Evolutionary conservation across 2,113 vertebrate genomes (phyloP), one percentile per base, ranked within the genome.

Genomic region (Toxotes chatareus): DNA sequence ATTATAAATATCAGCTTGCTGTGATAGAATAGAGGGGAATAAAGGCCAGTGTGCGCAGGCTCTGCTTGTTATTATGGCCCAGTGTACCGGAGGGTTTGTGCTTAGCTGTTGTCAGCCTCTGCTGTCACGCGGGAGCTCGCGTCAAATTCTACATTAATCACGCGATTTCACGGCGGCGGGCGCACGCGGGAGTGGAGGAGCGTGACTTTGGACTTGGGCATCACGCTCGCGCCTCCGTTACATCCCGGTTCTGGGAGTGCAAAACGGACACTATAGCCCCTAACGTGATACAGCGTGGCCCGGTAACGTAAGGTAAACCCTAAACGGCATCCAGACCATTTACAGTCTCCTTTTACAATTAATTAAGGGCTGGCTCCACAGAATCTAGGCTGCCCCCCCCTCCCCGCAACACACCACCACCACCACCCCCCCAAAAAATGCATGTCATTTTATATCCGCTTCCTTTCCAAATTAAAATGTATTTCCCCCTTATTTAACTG

Each of bases 61-160:
- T 79, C 66, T 2, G 56, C 14, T 59, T 47, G 64, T 73, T 57
- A 57, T 86, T 80, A 36, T 47, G 86, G 68, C 63, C 82, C 80
- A 7, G 56, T 27, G 59, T 42, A 82, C 77, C 75, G 56, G 67
- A 80, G 67, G 82, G 79, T 76, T 88, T 76, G 75, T 67, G 75
- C 76, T 67, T 73, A 83, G 87, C 87, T 84, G 85, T 80, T 93
- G 90, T 89, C 83, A 89, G 51, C 60, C 73, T 34, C 42, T 67
- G 62, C 69, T 88, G 89, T 88, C 88, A 91, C 81, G 86, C 86
- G 80, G 82, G 87, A 76, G 79, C 86, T 87, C 86, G 84, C 86
- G 86, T 89, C 87, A 87, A 89, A 88, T 93, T 90, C 81, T 42
- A 81, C 88, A 85, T 86, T 91, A 93, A 93, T 91, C 90, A 92